Evolutionary conservation across 2,113 vertebrate species (phyloP).

Genomic region (Micronycteris hirsuta): DNA sequence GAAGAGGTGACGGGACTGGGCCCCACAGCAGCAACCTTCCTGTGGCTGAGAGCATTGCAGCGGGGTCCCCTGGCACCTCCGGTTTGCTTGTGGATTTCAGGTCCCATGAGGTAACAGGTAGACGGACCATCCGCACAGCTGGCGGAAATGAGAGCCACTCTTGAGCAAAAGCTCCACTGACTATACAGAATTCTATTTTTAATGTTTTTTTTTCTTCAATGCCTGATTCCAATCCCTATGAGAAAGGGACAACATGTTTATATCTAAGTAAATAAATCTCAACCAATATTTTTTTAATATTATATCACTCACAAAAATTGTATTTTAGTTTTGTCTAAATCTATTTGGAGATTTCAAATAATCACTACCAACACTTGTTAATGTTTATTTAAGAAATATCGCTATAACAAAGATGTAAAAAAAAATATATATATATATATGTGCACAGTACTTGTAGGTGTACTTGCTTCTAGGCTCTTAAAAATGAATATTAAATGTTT

Average conservation of each 20-base stretch:
- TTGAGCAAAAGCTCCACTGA: neutral
- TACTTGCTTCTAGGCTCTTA: neutral
- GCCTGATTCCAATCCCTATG: neutral
- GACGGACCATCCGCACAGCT: neutral
- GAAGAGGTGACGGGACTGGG: neutral
- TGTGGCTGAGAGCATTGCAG: neutral
- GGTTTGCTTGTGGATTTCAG: neutral
- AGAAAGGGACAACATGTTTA: neutral
- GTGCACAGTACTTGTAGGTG: neutral
- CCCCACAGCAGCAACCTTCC: rapidly evolving
- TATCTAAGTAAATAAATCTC: neutral
- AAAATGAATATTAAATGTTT: neutral
- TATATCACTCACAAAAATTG: neutral
- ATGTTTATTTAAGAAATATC: neutral
- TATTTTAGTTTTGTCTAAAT: neutral
- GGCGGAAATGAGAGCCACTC: neutral
- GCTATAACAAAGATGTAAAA: neutral
- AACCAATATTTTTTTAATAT: neutral
- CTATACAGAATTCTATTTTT: neutral
- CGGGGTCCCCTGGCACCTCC: neutral
- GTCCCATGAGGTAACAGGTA: neutral
- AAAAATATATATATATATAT: no score
- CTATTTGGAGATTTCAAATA: neutral
- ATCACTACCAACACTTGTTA: neutral
- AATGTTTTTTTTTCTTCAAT: neutral